Conservation (phyloP, 2,888 invertebrate species). For the Eupithecia pulchellata region DNA sequence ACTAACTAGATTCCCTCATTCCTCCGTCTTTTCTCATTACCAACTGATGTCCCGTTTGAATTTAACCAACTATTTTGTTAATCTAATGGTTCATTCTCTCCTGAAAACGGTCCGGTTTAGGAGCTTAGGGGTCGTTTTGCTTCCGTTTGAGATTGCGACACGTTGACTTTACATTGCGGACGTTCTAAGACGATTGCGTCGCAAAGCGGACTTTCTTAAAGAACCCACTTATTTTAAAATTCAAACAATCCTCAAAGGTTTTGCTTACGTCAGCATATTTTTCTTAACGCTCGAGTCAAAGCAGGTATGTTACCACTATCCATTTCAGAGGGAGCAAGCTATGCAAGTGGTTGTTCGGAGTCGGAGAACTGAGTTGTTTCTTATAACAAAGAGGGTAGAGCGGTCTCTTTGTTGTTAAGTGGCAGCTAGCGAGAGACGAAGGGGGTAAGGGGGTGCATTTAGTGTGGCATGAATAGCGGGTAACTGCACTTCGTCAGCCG, state of each 20-base stretch:
- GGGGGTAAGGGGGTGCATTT: slow-evolving; percentile 71
- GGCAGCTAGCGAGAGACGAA: slow-evolving; percentile 64
- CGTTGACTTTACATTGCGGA: slow-evolving; percentile 11
- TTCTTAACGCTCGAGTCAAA: slow-evolving; percentile 28
- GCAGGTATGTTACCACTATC: slow-evolving; percentile 60
- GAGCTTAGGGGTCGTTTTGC: slow-evolving; percentile 20
- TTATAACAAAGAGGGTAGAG: slow-evolving; percentile 83
- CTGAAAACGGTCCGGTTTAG: slow-evolving; percentile 21
- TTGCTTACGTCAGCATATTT: neutral
- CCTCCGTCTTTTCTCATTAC: slow-evolving; percentile 44
- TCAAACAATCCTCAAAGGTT: neutral
- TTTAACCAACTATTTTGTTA: slow-evolving; percentile 37
- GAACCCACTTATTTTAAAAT: neutral
- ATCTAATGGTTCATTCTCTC: slow-evolving; percentile 35
- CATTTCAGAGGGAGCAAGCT: slow-evolving; percentile 65
- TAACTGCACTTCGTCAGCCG: slow-evolving; percentile 83
- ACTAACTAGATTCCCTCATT: slow-evolving; percentile 55
- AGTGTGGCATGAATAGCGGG: slow-evolving; percentile 79
- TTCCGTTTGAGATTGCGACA: slow-evolving; percentile 19
- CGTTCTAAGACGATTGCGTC: slow-evolving; percentile 8
- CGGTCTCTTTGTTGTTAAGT: slow-evolving; percentile 84
- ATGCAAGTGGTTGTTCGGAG: slow-evolving; percentile 72
- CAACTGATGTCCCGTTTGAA: slow-evolving; percentile 35
- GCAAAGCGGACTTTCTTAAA: neutral
- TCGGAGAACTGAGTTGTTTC: slow-evolving; percentile 74